A percentile compares a stretch with the other conserved stretches of the same genome.
Conservation (phyloP, 23 tunicate genomes). For the Diplosoma virens region DNA sequence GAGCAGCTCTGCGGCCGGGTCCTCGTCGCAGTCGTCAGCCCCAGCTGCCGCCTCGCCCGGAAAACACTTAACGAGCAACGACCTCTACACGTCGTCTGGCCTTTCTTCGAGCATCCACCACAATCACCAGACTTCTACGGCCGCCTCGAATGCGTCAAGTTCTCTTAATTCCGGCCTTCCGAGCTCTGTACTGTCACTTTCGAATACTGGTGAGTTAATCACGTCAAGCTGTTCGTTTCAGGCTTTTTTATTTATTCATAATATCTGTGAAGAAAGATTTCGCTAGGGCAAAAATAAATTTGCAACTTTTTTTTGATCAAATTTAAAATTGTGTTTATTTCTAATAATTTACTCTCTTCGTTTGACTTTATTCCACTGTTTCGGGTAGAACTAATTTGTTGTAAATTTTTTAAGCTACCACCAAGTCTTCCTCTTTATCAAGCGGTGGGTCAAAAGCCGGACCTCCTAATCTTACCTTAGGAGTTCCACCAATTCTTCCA, state of each 20-base stretch:
- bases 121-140: constrained; percentile 30
- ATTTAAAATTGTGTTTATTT: too few relatives aligned
- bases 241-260: too few relatives aligned
- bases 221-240: too few relatives aligned
- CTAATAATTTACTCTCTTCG: too few relatives aligned
- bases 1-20: constrained; percentile 4
- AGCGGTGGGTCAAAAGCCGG: constrained; percentile 56
- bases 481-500: constrained; percentile 71
- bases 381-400: background rate
- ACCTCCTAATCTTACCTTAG: constrained; percentile 68
- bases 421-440: constrained; percentile 17
- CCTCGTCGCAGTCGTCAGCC: constrained; percentile 16
- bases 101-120: constrained; percentile 28
- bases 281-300: too few relatives aligned
- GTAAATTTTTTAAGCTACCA: background rate
- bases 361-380: background rate
- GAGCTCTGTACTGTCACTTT: constrained; percentile 18
- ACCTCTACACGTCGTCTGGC: constrained; percentile 46
- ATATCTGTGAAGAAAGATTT: too few relatives aligned
- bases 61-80: constrained; percentile 31
- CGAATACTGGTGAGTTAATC: constrained; percentile 6
- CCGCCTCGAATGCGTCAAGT: constrained; percentile 15
- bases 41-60: constrained; percentile 53
- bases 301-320: too few relatives aligned
- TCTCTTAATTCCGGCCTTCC: constrained; percentile 25